phyloP scores from a whole-genome alignment of 2,797 vertebrate species.

The Dicrostonyx torquatus region DNA sequence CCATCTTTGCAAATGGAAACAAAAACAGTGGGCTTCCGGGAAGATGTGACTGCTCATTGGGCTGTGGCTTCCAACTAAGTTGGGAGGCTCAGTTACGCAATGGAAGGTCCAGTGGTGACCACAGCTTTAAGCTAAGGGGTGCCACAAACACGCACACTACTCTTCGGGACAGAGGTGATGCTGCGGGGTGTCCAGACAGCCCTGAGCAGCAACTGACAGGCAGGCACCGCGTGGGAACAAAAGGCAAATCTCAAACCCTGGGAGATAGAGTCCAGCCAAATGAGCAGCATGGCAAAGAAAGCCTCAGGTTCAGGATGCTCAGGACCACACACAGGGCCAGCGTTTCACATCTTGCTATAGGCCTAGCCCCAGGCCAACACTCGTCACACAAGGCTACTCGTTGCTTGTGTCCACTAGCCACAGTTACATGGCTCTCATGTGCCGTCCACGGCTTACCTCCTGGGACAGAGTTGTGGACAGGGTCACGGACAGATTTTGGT shows the following conservation, averaged over 20 bases:
- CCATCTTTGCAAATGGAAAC: neutral
- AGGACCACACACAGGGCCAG: accelerated
- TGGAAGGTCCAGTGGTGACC: accelerated
- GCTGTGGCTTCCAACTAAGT: neutral
- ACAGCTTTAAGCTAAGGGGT: neutral
- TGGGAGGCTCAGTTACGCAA: neutral
- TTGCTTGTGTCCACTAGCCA: accelerated
- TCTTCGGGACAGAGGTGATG: neutral
- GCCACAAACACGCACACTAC: neutral
- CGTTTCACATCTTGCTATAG: accelerated
- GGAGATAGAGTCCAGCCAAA: accelerated
- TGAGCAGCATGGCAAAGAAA: accelerated
- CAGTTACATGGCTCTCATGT: accelerated
- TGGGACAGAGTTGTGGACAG: neutral
- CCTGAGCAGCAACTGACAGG: neutral
- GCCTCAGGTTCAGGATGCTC: accelerated
- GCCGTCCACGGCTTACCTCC: neutral
- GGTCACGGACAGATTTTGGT: neutral
- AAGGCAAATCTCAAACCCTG: too few species aligned
- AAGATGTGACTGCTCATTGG: neutral
- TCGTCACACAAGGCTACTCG: accelerated
- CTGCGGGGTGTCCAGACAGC: accelerated
- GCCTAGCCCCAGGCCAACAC: accelerated
- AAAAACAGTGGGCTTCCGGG: neutral
- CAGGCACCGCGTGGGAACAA: neutral